These are phyloP conservation scores for Chalcis sispes DNA, from an alignment of 2,888 invertebrate species.

Conservation along the genomic window DNA sequence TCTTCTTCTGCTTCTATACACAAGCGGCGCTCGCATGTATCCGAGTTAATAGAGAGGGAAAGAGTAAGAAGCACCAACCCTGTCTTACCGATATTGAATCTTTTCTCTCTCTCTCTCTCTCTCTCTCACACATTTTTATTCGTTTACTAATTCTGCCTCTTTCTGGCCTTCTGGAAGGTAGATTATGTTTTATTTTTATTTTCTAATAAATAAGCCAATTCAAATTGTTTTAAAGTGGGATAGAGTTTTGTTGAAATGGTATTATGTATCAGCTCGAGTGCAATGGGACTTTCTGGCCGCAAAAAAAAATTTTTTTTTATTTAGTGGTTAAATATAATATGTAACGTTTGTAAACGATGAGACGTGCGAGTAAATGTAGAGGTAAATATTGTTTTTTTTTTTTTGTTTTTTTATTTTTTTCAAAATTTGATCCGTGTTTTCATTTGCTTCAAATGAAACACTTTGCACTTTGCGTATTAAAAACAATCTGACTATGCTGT, in stretches of 20 bases:
- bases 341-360: neutral
- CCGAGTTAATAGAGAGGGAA: too few relatives aligned
- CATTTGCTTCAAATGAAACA: too few relatives aligned
- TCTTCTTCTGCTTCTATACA: constrained; percentile 34
- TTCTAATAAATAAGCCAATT: neutral
- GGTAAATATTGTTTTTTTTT: too few relatives aligned
- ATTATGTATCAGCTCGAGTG: neutral
- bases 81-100: neutral
- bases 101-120: constrained; percentile 1
- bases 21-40: neutral
- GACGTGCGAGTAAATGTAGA: neutral
- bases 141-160: neutral
- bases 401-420: too few relatives aligned
- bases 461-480: too few relatives aligned
- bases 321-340: neutral
- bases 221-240: constrained; percentile 14
- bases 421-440: too few relatives aligned
- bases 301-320: neutral
- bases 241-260: neutral
- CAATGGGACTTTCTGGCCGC: neutral
- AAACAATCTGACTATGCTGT: too few relatives aligned
- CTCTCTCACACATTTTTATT: neutral
- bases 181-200: neutral
- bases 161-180: neutral
- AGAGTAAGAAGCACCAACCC: constrained; percentile 16